Evolutionary conservation across 2,888 invertebrate species (phyloP), one percentile per base, ranked within the genome.

Genomic region (Aphrophora alni): DNA sequence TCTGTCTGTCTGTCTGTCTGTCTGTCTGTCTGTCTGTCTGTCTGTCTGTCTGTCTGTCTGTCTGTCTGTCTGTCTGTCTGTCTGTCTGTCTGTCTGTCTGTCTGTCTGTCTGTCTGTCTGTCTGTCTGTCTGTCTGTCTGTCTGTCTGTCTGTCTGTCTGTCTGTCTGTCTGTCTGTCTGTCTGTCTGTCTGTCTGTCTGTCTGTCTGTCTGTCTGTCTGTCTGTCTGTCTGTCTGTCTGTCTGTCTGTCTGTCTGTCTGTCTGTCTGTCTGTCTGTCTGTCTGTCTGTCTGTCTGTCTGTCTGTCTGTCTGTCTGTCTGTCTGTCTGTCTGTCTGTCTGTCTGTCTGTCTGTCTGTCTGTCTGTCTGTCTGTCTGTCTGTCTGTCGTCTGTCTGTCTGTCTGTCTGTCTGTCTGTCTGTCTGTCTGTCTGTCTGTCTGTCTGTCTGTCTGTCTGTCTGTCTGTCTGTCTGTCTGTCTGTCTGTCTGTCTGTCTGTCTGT

Each of bases 21-120:
- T 68, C 68, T 68, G 68, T 68, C 68, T 68, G 68, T 68, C 68
- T 68, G 68, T 68, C 68, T 68, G 68, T 68, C 68, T 68, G 68
- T 68, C 68, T 68, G 68, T 68, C 68, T 68, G 68, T 68, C 68
- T 68, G 68, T 68, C 68, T 68, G 68, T 68, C 68, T 68, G 68
- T 68, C 68, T 68, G 68, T 68, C 68, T 33, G 33, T 33, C 33
- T 33, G 33, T 33, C 33, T 33, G 33, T 33, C 68, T 68, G 68
- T 68, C 68, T 68, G 68, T 68, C 68, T 68, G 68, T 68, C 68
- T 68, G 68, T 68, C 68, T 68, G 68, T 68, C 68, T 68, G 68
- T 68, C 68, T 68, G 68, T 68, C 68, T 68, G 68, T 68, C 68
- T 68, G 68, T 68, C 68, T 68, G 68, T 68, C 68, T 68, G 68